These are phyloP conservation scores for Hipparchia semele DNA, from an alignment of 2,888 invertebrate species.

Conservation along the genomic window DNA sequence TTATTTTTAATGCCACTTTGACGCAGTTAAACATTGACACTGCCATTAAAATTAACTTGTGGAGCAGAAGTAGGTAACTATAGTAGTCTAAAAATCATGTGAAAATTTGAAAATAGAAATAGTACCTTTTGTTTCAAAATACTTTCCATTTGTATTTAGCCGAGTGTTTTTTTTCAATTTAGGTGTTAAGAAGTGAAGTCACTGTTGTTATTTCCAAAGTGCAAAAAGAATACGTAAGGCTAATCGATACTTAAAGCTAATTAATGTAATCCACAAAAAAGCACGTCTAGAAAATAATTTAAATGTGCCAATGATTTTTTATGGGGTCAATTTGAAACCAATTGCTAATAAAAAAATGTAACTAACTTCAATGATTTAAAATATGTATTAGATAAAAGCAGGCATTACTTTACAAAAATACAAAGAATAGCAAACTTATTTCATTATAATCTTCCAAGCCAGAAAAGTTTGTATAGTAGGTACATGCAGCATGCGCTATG, in stretches of 20 bases:
- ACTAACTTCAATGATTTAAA: conserved; percentile 2
- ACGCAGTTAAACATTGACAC: not conserved
- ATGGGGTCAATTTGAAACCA: conserved; percentile 18
- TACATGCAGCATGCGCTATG: too few species aligned
- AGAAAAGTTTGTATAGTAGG: too few species aligned
- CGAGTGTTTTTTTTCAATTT: not conserved
- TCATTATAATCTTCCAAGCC: too few species aligned
- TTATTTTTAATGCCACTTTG: not conserved
- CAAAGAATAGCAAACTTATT: too few species aligned
- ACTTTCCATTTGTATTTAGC: not conserved
- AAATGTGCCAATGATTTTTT: conserved; percentile 24
- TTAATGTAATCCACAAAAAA: conserved; percentile 29
- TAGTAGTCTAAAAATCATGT: not conserved
- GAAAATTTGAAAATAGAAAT: not conserved
- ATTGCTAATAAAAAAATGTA: conserved; percentile 12
- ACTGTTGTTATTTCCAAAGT: conserved; percentile 38
- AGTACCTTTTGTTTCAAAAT: not conserved
- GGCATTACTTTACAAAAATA: too few species aligned
- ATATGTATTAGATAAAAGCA: not conserved
- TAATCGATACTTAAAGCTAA: conserved; percentile 32
- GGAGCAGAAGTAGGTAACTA: not conserved
- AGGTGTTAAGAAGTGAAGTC: conserved; percentile 34
- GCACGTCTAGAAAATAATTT: conserved; percentile 30
- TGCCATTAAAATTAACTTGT: not conserved
- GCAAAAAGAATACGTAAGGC: conserved; percentile 35